These are phyloP conservation scores for Melanostigma gelatinosum DNA, from an alignment of 2,113 vertebrate genomes.

Conservation along the genomic window DNA sequence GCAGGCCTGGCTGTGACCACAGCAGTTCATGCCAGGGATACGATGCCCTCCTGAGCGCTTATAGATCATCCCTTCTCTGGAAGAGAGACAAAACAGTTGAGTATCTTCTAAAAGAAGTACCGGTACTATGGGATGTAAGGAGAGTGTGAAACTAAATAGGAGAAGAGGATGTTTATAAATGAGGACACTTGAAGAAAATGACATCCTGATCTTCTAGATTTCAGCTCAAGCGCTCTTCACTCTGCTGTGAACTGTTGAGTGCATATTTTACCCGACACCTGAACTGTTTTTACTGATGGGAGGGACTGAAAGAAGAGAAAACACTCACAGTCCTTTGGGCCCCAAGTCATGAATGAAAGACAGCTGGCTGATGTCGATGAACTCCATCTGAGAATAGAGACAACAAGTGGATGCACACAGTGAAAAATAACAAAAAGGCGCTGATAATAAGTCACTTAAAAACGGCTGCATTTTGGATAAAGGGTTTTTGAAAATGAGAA, in stretches of 20 bases:
- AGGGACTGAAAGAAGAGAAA: not conserved
- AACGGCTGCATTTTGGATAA: not conserved
- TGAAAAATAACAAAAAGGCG: not conserved
- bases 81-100: conserved; percentile 31
- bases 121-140: not conserved
- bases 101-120: not conserved
- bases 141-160: not conserved
- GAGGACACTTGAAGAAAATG: not conserved
- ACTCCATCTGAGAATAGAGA: conserved; percentile 90
- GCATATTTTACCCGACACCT: not conserved
- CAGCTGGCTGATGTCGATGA: conserved; percentile 95
- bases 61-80: conserved; percentile 95
- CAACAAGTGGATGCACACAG: conserved; percentile 7
- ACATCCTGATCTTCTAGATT: not conserved
- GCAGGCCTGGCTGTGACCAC: conserved; percentile 91
- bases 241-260: not conserved
- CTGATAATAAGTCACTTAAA: not conserved
- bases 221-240: not conserved
- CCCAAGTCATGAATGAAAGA: conserved; percentile 97
- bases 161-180: not conserved
- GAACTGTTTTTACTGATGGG: not conserved
- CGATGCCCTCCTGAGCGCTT: conserved; percentile 97
- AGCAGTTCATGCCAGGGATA: conserved; percentile 96
- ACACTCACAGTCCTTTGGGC: conserved; percentile 97
- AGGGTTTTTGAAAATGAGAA: not conserved